phyloP scores from a whole-genome alignment of 2,797 vertebrate species.

The Allobates femoralis region DNA sequence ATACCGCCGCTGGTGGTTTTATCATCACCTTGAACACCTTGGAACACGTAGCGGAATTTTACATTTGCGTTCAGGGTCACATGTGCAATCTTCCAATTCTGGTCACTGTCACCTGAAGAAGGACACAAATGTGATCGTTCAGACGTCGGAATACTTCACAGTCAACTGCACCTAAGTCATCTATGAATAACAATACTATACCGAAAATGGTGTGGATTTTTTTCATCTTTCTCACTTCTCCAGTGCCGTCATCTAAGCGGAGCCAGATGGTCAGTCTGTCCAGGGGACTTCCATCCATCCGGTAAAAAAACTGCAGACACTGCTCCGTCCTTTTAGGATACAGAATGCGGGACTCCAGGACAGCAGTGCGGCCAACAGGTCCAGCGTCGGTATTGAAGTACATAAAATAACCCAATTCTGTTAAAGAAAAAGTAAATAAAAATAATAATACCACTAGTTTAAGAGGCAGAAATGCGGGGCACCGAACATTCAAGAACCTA shows the following conservation, averaged over 20 bases:
- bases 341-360: slow-evolving; percentile 87
- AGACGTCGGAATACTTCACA: no score
- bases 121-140: background rate
- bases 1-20: slow-evolving; percentile 78
- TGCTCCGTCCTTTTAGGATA: slow-evolving; percentile 87
- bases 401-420: slow-evolving; percentile 89
- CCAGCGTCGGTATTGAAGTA: slow-evolving; percentile 78
- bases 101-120: slow-evolving; percentile 76
- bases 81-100: slow-evolving; percentile 87
- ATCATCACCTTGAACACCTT: slow-evolving; percentile 78
- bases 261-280: slow-evolving; percentile 87
- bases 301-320: slow-evolving; percentile 94
- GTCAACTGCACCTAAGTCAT: background rate
- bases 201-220: slow-evolving; percentile 84
- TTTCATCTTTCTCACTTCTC: slow-evolving; percentile 78
- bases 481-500: no score
- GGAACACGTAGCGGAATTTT: slow-evolving; percentile 91
- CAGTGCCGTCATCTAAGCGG: slow-evolving; percentile 83
- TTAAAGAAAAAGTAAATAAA: background rate
- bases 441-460: no score
- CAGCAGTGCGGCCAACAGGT: slow-evolving; percentile 72
- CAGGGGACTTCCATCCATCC: slow-evolving; percentile 80
- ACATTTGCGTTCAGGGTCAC: slow-evolving; percentile 78
- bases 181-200: slow-evolving; percentile 65
- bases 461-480: no score